Percentiles rank a stretch among this genome's conserved stretches.
phyloP scores from a whole-genome alignment of 2,797 vertebrate species.

The Xenopus petersii region DNA sequence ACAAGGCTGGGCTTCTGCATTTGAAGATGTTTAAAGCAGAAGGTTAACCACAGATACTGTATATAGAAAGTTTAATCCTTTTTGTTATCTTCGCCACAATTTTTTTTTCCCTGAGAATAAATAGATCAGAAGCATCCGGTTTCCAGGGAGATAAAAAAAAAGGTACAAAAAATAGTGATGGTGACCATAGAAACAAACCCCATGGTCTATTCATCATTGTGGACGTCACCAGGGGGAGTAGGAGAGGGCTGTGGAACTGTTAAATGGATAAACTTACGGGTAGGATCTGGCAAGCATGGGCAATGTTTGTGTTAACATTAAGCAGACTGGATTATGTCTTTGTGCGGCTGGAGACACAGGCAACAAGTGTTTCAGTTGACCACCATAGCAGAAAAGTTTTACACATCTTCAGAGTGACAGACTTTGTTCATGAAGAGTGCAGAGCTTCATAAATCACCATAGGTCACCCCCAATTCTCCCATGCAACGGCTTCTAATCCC shows the following conservation, averaged over 20 bases:
- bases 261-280: slow-evolving; percentile 24
- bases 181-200: slow-evolving; percentile 44
- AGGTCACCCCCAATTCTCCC: too few species aligned
- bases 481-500: too few species aligned
- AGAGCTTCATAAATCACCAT: too few species aligned
- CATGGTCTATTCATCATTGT: slow-evolving; percentile 30
- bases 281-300: background rate
- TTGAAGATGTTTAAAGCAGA: too few species aligned
- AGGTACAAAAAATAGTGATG: slow-evolving; percentile 40
- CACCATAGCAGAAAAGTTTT: background rate
- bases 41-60: background rate
- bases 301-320: background rate
- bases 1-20: too few species aligned
- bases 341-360: background rate
- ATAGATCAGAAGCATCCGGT: slow-evolving; percentile 48
- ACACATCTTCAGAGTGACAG: too few species aligned
- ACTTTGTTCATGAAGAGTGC: too few species aligned
- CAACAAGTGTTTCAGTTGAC: background rate
- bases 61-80: slow-evolving; percentile 12
- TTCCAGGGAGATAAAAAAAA: slow-evolving; percentile 47
- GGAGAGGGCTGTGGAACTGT: slow-evolving; percentile 13
- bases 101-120: slow-evolving; percentile 3
- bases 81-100: background rate
- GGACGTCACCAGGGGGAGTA: slow-evolving; percentile 24
- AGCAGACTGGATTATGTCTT: too few species aligned